phyloP scores from a whole-genome alignment of 1,140 invertebrate species.

The Trachymyrmex septentrionalis region DNA sequence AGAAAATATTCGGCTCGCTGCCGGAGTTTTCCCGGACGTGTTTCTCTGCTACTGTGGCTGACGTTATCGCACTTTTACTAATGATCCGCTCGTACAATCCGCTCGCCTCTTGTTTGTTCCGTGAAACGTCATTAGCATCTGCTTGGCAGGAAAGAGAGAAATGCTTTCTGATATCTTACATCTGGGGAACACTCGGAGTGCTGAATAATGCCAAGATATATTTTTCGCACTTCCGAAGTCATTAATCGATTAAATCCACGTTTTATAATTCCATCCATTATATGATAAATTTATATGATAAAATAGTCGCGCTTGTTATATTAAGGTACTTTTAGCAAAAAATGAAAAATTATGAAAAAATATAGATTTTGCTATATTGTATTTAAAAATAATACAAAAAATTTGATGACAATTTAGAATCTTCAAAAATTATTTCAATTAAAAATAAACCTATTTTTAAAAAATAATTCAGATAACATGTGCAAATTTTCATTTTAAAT shows the following conservation, averaged over 20 bases:
- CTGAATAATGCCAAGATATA: conserved; percentile 15
- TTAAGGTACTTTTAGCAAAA: no score
- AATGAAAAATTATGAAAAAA: no score
- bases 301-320: no score
- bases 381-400: no score
- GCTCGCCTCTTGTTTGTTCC: conserved; percentile 37
- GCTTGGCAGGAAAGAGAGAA: background rate
- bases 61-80: conserved; percentile 55
- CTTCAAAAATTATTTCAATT: no score
- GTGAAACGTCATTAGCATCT: conserved; percentile 62
- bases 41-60: conserved; percentile 4
- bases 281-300: background rate
- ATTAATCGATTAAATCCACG: background rate
- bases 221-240: background rate
- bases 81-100: conserved; percentile 44
- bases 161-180: conserved; percentile 6
- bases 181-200: conserved; percentile 1
- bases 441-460: no score
- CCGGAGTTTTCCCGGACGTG: conserved; percentile 45
- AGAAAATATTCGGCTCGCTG: conserved; percentile 62
- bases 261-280: background rate
- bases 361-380: no score
- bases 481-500: no score
- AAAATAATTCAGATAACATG: no score
- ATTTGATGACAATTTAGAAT: no score